Evolutionary conservation across 2,113 vertebrate species (phyloP).

Genomic region (Corythoichthys haematopterus): DNA sequence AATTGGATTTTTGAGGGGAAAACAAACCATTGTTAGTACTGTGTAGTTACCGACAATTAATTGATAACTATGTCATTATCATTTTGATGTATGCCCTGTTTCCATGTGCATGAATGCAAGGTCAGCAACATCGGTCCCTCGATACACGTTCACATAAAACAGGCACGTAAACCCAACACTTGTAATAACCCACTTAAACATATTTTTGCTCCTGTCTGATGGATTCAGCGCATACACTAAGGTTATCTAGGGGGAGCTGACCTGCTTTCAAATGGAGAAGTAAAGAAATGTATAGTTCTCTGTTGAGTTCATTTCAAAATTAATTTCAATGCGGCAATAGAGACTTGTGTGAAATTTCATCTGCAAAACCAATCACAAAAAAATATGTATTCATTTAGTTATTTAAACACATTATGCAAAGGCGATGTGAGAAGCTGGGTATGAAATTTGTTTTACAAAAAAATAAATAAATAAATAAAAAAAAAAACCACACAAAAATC

Average conservation of each 20-base stretch:
- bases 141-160: constrained; percentile 12
- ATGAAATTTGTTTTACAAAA: not conserved
- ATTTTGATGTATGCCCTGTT: not conserved
- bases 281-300: constrained; percentile 25
- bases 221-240: constrained; percentile 46
- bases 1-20: not conserved
- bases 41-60: not conserved
- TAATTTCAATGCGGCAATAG: constrained; percentile 24
- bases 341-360: constrained; percentile 32
- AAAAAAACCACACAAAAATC: not conserved
- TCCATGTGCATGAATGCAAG: not conserved
- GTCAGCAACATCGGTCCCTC: constrained; percentile 1
- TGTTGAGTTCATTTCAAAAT: constrained; percentile 18
- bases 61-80: not conserved
- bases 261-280: constrained; percentile 47
- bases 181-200: constrained; percentile 41
- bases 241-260: constrained; percentile 50
- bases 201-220: constrained; percentile 33
- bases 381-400: no score
- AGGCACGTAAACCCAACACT: constrained; percentile 5
- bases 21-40: not conserved
- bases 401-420: not conserved
- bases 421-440: not conserved
- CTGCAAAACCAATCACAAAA: not conserved
- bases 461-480: not conserved